Percentiles rank a stretch among this genome's conserved stretches.
phyloP scores from a whole-genome alignment of 2,888 invertebrate genomes.

The Polydrusus cervinus region DNA sequence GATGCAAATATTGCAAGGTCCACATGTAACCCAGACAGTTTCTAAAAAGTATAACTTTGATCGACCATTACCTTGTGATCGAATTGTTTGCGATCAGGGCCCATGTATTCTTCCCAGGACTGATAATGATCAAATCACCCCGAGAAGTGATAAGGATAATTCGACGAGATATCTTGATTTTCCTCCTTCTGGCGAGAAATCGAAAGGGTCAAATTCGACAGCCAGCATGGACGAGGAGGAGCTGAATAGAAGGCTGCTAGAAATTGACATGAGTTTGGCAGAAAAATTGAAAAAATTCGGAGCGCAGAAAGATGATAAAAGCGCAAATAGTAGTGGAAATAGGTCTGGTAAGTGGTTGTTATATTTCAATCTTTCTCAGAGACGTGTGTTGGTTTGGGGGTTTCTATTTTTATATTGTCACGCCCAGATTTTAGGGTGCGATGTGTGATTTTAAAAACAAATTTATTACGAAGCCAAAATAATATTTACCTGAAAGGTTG shows the following conservation, averaged over 20 bases:
- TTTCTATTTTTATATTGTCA: no score
- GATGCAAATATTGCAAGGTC: constrained; percentile 67
- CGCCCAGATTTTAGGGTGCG: no score
- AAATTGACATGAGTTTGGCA: constrained; percentile 64
- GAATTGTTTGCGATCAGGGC: background rate
- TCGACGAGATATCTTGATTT: constrained; percentile 66
- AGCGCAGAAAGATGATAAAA: constrained; percentile 24
- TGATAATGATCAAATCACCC: constrained; percentile 5
- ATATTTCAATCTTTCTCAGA: background rate
- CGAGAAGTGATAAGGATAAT: constrained; percentile 61
- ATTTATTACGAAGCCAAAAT: no score
- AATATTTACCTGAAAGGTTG: no score
- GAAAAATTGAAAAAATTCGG: constrained; percentile 61
- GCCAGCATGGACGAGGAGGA: constrained; percentile 60
- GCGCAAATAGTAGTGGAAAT: constrained; percentile 21
- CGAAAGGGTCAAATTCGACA: constrained; percentile 54
- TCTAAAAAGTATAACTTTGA: background rate
- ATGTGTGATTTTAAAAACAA: no score
- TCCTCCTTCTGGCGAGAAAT: constrained; percentile 53
- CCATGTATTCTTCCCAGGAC: background rate
- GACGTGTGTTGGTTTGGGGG: no score
- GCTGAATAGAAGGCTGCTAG: constrained; percentile 60
- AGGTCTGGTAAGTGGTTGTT: constrained; percentile 10
- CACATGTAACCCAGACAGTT: constrained; percentile 58
- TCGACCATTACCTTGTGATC: background rate